Percentiles rank a stretch among this genome's conserved stretches.
Conservation (phyloP, 2,888 invertebrate genomes). For the Caenorhabditis doughertyi region DNA sequence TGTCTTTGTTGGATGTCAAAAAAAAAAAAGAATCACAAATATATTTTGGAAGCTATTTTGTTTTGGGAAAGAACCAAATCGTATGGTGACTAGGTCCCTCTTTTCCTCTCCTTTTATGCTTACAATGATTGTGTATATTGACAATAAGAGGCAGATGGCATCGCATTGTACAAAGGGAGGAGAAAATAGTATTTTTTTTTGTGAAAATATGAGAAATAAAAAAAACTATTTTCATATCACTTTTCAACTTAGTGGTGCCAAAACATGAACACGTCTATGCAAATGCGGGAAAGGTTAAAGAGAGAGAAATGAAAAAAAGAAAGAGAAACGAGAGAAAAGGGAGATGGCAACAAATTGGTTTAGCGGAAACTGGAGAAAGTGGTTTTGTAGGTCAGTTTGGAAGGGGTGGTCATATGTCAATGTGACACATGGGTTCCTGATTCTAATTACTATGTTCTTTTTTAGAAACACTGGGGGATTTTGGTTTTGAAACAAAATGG, state of each 20-base stretch:
- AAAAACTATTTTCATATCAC: conserved; percentile 1
- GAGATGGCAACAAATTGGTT: conserved; percentile 44
- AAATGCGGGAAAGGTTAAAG: conserved; percentile 7
- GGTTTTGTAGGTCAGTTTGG: conserved; percentile 34
- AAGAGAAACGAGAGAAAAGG: background rate
- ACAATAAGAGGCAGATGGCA: conserved; percentile 26
- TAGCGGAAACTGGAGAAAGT: conserved; percentile 31
- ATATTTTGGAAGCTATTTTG: conserved; percentile 49
- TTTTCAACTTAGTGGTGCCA: conserved; percentile 3
- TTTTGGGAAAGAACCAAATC: conserved; percentile 59
- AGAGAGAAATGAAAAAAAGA: conserved; percentile 21
- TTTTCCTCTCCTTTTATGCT: conserved; percentile 23
- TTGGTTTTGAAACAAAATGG: too few relatives aligned
- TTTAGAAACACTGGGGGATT: too few relatives aligned
- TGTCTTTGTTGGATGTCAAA: conserved; percentile 19
- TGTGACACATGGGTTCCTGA: background rate
- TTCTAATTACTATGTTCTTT: conserved; percentile 3
- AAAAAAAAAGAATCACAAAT: conserved; percentile 26
- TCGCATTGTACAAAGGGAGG: conserved; percentile 27
- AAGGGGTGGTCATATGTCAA: conserved; percentile 13
- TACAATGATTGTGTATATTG: conserved; percentile 27
- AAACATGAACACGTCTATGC: conserved; percentile 22
- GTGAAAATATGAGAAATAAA: background rate
- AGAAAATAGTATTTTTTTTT: conserved; percentile 20
- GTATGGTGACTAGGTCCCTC: conserved; percentile 48